Conservation (phyloP, 1,140 invertebrate species). For the Drosophila tani region DNA sequence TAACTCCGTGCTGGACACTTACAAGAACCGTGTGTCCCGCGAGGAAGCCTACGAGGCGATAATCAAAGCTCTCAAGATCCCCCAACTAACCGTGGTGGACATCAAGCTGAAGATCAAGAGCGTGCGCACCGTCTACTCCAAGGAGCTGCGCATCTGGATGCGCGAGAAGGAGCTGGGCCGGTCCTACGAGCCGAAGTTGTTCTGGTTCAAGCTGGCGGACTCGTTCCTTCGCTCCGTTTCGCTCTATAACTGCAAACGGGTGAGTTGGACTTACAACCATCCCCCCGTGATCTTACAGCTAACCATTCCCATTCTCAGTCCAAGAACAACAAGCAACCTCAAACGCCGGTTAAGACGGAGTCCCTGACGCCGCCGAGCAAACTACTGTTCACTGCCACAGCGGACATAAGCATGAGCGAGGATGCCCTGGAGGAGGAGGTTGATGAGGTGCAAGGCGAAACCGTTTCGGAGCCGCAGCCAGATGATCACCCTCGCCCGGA, state of each 20-base stretch:
- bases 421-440: slow-evolving; percentile 46
- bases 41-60: slow-evolving; percentile 78
- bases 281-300: neutral
- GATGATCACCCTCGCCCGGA: neutral
- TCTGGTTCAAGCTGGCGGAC: slow-evolving; percentile 74
- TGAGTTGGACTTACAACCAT: slow-evolving; percentile 10
- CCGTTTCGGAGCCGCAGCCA: neutral
- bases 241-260: slow-evolving; percentile 60
- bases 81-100: slow-evolving; percentile 70
- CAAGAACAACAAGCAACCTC: slow-evolving; percentile 33
- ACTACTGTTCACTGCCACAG: slow-evolving; percentile 29
- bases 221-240: slow-evolving; percentile 70
- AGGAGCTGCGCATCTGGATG: slow-evolving; percentile 79
- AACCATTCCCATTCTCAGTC: neutral
- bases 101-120: slow-evolving; percentile 84
- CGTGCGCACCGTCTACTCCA: slow-evolving; percentile 81
- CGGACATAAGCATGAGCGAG: slow-evolving; percentile 48
- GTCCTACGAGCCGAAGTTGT: slow-evolving; percentile 66
- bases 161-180: slow-evolving; percentile 63
- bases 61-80: slow-evolving; percentile 69
- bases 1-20: slow-evolving; percentile 73
- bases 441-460: slow-evolving; percentile 12
- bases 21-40: slow-evolving; percentile 76
- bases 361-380: slow-evolving; percentile 18
- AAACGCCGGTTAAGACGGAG: slow-evolving; percentile 37